Evolutionary conservation across 1,140 invertebrate genomes (phyloP).

Genomic region (Panonychus citri): DNA sequence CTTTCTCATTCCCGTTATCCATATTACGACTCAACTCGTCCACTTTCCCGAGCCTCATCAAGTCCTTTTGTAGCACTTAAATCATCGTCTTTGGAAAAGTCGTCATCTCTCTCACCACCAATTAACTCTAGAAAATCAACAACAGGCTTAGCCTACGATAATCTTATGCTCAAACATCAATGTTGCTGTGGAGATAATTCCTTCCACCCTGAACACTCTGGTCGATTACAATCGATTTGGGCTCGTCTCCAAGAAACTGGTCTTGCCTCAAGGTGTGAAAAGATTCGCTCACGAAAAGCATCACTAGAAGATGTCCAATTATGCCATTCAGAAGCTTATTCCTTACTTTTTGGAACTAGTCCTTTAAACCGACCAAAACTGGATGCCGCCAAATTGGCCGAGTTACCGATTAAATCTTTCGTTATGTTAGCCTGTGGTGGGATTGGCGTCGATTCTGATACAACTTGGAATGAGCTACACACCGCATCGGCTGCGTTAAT

Average conservation of each 20-base stretch:
- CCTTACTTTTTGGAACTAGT: constrained; percentile 43
- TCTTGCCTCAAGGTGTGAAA: constrained; percentile 29
- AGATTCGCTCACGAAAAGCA: constrained; percentile 64
- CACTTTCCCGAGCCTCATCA: constrained; percentile 60
- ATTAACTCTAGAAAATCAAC: not conserved
- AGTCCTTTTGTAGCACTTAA: constrained; percentile 60
- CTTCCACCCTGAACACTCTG: constrained; percentile 86
- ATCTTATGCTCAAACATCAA: constrained; percentile 82
- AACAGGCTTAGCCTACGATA: constrained; percentile 82
- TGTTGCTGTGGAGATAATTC: constrained; percentile 83
- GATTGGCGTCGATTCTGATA: constrained; percentile 88
- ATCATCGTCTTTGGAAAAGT: constrained; percentile 21
- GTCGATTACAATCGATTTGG: constrained; percentile 85
- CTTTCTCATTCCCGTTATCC: constrained; percentile 2
- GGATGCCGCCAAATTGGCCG: constrained; percentile 45
- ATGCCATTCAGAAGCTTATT: constrained; percentile 22
- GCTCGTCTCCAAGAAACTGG: constrained; percentile 44
- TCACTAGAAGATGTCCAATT: constrained; percentile 71
- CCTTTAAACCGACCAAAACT: constrained; percentile 59
- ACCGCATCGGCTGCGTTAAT: constrained; percentile 79
- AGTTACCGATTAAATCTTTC: constrained; percentile 60
- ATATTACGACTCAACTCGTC: constrained; percentile 31
- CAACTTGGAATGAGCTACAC: constrained; percentile 89
- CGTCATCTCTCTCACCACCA: not conserved
- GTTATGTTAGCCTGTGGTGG: constrained; percentile 81